Conservation (phyloP, 2,888 invertebrate genomes). For the Rhimphoctona megacephalus region DNA sequence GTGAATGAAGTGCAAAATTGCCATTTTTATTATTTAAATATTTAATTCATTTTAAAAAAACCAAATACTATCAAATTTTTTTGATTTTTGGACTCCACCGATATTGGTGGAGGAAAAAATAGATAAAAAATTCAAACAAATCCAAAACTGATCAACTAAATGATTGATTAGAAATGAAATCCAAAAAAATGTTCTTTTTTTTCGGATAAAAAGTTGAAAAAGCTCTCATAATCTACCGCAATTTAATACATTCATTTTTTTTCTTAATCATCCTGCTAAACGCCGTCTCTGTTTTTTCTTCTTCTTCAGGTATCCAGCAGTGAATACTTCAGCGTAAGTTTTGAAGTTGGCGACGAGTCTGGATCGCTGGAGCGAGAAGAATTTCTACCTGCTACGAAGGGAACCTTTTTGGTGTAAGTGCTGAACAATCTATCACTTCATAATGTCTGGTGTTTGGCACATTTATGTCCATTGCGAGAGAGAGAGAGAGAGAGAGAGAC, state of each 20-base stretch:
- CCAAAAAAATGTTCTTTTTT: not conserved
- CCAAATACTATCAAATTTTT: not conserved
- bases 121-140: not conserved
- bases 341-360: slow-evolving; percentile 87
- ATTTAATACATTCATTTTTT: not conserved
- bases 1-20: not conserved
- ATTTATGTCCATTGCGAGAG: not conserved
- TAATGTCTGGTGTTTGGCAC: slow-evolving; percentile 14
- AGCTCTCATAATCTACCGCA: not conserved
- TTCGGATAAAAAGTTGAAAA: not conserved
- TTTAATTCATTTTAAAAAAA: not conserved
- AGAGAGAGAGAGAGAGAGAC: not conserved
- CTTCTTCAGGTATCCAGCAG: slow-evolving; percentile 89
- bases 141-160: not conserved
- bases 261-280: not conserved
- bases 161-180: not conserved
- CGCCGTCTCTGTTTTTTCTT: not conserved
- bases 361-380: slow-evolving; percentile 87
- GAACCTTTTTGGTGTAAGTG: slow-evolving; percentile 88
- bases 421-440: slow-evolving; percentile 1
- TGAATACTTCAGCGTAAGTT: slow-evolving; percentile 90
- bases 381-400: slow-evolving; percentile 89
- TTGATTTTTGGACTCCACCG: too few species aligned
- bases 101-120: too few species aligned
- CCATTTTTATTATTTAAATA: not conserved